Evolutionary conservation across 2,113 vertebrate species (phyloP), one percentile per base, ranked within the genome.

Genomic region (Tympanuchus pallidicinctus): DNA sequence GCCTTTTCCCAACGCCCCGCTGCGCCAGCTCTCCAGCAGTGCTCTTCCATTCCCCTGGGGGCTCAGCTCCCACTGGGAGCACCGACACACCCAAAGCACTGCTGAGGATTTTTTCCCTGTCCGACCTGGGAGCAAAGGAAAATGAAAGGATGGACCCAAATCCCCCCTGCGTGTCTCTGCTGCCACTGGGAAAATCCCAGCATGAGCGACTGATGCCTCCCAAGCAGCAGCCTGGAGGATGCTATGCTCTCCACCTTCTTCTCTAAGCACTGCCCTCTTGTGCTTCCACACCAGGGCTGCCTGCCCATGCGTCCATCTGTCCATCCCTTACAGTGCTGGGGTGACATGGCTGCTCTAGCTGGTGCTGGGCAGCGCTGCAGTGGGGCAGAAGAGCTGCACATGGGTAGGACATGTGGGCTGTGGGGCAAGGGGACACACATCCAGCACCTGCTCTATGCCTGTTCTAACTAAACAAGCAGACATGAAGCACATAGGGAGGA

Each of bases 161-260:
- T 59, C 15, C 10, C 18, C 11, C 25, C 16, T 20, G 12, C 0
- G 0, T 0, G 2, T 8, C 36, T 80, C 69, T 32, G 28, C 3
- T 54, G 70, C 80, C 10, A 5, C 42, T 19, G 67, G 24, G 17
- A 48, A 34, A 38, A 47, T 3, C 43, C 9, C 77, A 78, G 50
- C 1, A 0, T 0, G 6, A 88, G 24, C 10, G 27, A 36, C 2
- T 2, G 2, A 17, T 4, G 3, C 4, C 47, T 65, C 65, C 6
- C 6, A 48, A 30, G 32, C 24, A 12, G 30, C 2, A 2, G 32
- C 50, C 9, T 10, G 10, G 56, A 70, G 11, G 45, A 66, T 45
- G 57, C 56, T 66, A 20, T 2, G 4, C 60, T 81, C 66, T 32
- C 30, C 30, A 42, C 2, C n/a, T 50, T 61, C 14, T 42, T 61